Evolutionary conservation across 2,888 invertebrate species (phyloP).

Genomic region (Eledona agricola): DNA sequence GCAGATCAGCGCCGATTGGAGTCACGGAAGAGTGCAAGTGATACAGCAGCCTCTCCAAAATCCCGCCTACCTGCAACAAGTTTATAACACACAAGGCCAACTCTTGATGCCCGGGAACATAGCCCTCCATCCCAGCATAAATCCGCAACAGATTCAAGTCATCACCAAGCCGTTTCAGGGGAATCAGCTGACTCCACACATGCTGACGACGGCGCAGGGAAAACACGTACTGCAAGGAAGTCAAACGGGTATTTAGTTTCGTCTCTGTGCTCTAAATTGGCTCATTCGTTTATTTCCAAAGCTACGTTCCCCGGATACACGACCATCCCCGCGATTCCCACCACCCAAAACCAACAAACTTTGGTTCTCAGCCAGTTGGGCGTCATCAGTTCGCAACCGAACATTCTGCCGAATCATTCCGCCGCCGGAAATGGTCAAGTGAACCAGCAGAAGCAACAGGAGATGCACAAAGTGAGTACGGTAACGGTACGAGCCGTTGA

Average conservation of each 20-base stretch:
- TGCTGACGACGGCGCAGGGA: conserved; percentile 79
- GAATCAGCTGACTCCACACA: conserved; percentile 79
- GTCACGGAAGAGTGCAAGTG: conserved; percentile 80
- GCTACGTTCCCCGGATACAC: conserved; percentile 79
- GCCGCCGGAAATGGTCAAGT: conserved; percentile 59
- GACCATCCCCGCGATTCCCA: conserved; percentile 79
- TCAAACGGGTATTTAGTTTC: conserved; percentile 66
- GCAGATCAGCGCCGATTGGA: conserved; percentile 73
- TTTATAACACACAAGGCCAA: conserved; percentile 82
- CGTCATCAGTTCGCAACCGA: conserved; percentile 75
- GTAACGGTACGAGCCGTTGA: too few relatives aligned
- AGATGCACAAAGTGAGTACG: conserved; percentile 73
- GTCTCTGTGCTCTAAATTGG: conserved; percentile 1
- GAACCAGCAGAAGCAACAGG: conserved; percentile 69
- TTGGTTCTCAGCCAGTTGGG: conserved; percentile 78
- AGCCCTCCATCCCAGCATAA: conserved; percentile 78
- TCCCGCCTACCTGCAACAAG: conserved; percentile 78
- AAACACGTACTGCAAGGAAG: conserved; percentile 75
- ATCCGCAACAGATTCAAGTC: conserved; percentile 80
- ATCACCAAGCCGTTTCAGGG: conserved; percentile 88
- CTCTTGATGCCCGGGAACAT: conserved; percentile 83
- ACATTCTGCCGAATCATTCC: conserved; percentile 71
- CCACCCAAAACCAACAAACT: conserved; percentile 78
- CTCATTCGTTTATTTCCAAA: conserved; percentile 46
- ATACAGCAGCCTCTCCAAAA: conserved; percentile 84